A percentile compares a stretch with the other conserved stretches of the same genome.
These are phyloP conservation scores for Tetrao urogallus DNA, from an alignment of 2,113 vertebrate species.

Conservation along the genomic window DNA sequence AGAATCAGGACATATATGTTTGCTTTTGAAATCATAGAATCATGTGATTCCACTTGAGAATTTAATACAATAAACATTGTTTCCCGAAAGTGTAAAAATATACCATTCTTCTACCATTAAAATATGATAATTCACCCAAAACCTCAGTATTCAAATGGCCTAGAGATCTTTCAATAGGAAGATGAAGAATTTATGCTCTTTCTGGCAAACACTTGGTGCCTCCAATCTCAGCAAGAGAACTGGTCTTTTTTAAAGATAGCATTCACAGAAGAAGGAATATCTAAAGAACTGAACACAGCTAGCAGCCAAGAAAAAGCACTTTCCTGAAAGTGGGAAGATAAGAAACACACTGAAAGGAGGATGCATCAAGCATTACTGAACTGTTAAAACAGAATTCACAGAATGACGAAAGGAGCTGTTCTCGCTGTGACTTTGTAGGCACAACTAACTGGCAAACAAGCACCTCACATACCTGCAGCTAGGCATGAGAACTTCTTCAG, in stretches of 20 bases:
- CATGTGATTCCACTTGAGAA: slow-evolving; percentile 33
- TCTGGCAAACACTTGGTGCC: background rate
- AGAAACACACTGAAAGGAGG: background rate
- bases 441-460: background rate
- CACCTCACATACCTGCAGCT: background rate
- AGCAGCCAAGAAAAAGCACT: background rate
- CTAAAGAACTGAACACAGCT: background rate
- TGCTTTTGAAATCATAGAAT: background rate
- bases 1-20: background rate
- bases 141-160: slow-evolving; percentile 9
- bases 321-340: background rate
- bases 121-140: background rate
- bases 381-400: background rate
- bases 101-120: slow-evolving; percentile 40
- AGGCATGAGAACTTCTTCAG: background rate
- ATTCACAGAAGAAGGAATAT: background rate
- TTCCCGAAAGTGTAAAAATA: slow-evolving; percentile 13
- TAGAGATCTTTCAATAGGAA: background rate
- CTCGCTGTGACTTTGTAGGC: background rate
- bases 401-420: background rate
- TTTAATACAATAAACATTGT: slow-evolving; percentile 50
- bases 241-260: background rate
- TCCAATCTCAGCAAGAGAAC: background rate
- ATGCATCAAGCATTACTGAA: background rate
- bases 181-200: background rate